These are phyloP conservation scores for Castor canadensis DNA, from an alignment of 2,113 vertebrate genomes.

Conservation along the genomic window DNA sequence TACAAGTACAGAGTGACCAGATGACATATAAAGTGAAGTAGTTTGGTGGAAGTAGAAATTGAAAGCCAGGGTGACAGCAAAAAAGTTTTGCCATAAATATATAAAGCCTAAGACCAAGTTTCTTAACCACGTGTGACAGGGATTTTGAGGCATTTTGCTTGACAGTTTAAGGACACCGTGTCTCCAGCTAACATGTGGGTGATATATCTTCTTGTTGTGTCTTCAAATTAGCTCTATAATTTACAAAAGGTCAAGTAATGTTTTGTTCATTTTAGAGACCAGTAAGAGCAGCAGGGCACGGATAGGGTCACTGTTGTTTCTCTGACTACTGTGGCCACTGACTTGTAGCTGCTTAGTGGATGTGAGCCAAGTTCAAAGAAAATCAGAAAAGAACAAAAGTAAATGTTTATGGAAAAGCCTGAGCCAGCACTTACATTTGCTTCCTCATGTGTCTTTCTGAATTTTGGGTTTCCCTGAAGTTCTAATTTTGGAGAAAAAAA, in stretches of 20 bases:
- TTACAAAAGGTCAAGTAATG: neutral
- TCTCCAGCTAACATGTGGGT: neutral
- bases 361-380: neutral
- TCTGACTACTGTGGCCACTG: neutral
- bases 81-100: neutral
- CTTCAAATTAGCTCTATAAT: neutral
- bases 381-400: neutral
- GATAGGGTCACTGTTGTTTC: neutral
- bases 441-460: neutral
- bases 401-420: constrained; percentile 12
- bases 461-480: neutral
- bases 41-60: neutral
- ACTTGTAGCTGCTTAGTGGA: neutral
- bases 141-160: neutral
- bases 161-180: neutral
- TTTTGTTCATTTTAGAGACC: neutral
- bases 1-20: too few species aligned
- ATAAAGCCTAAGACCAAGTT: neutral
- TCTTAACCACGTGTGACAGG: neutral
- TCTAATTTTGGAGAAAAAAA: constrained; percentile 24
- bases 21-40: neutral
- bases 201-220: neutral
- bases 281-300: neutral
- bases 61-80: neutral
- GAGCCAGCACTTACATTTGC: neutral